A percentile compares a stretch with the other conserved stretches of the same genome.
phyloP scores from a whole-genome alignment of 92 coral and sea anemone genomes.

The Parazoanthus swiftii region DNA sequence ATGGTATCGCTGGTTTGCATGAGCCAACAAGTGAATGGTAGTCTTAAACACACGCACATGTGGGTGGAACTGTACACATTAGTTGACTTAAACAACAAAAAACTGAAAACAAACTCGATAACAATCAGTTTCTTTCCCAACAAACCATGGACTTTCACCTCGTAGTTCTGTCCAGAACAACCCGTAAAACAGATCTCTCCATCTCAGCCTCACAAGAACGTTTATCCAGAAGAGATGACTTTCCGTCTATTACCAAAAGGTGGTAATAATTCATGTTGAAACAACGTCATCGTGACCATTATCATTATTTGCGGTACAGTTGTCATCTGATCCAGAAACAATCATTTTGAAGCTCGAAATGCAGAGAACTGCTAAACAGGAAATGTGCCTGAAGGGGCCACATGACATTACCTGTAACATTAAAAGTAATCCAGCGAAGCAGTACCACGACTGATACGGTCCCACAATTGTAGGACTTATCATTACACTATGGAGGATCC shows the following conservation, averaged over 20 bases:
- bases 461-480: slow-evolving; percentile 39
- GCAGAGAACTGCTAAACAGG: slow-evolving; percentile 15
- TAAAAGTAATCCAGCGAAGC: slow-evolving; percentile 44
- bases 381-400: neutral
- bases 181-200: slow-evolving; percentile 39
- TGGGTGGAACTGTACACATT: neutral
- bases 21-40: neutral
- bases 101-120: neutral
- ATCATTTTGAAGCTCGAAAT: slow-evolving; percentile 1
- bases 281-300: neutral
- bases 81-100: neutral
- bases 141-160: slow-evolving; percentile 26
- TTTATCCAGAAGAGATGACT: neutral
- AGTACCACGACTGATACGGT: slow-evolving; percentile 43
- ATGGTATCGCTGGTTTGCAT: slow-evolving; percentile 8
- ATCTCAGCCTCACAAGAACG: neutral
- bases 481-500: slow-evolving; percentile 40
- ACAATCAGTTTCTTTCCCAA: neutral
- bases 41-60: neutral
- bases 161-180: neutral
- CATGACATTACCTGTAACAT: slow-evolving; percentile 35
- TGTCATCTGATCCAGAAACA: neutral
- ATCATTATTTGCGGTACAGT: neutral
- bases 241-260: neutral
- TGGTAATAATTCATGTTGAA: neutral